Conservation (phyloP, 2,888 invertebrate species). For the Malachius bipustulatus region DNA sequence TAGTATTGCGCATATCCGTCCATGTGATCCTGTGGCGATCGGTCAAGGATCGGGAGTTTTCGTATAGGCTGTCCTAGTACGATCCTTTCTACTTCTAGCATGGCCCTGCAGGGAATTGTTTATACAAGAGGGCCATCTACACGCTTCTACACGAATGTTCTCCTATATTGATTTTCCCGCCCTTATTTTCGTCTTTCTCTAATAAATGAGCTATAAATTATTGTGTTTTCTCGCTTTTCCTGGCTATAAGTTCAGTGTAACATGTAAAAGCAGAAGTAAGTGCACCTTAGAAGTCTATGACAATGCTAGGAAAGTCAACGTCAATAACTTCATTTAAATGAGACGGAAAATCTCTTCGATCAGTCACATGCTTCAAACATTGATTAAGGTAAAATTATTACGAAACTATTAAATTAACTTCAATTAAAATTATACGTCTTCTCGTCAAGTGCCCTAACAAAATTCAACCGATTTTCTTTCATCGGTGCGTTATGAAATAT, state of each 20-base stretch:
- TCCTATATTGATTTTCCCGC: slow-evolving; percentile 34
- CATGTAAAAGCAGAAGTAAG: slow-evolving; percentile 6
- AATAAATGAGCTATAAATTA: slow-evolving; percentile 34
- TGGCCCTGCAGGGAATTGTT: slow-evolving; percentile 20
- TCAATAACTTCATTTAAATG: too few species aligned
- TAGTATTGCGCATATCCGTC: slow-evolving; percentile 32
- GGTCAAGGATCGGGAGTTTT: slow-evolving; percentile 18
- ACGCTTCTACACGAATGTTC: slow-evolving; percentile 14
- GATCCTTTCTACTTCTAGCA: slow-evolving; percentile 20
- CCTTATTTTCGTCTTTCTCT: slow-evolving; percentile 32
- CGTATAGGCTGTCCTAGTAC: slow-evolving; percentile 15
- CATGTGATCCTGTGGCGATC: slow-evolving; percentile 18
- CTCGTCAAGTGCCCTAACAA: too few species aligned
- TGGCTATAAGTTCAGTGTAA: slow-evolving; percentile 14
- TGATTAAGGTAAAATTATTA: too few species aligned
- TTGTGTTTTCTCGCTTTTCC: slow-evolving; percentile 27
- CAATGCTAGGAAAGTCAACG: too few species aligned
- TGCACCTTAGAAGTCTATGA: too few species aligned
- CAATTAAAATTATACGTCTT: too few species aligned
- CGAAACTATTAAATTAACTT: too few species aligned
- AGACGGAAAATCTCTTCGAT: too few species aligned
- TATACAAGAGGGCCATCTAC: slow-evolving; percentile 27
- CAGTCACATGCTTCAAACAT: too few species aligned
- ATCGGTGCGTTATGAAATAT: too few species aligned
- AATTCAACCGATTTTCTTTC: too few species aligned